A percentile compares a stretch with the other conserved stretches of the same genome.
phyloP scores from a whole-genome alignment of 2,797 vertebrate genomes.

The Helostoma temminkii region DNA sequence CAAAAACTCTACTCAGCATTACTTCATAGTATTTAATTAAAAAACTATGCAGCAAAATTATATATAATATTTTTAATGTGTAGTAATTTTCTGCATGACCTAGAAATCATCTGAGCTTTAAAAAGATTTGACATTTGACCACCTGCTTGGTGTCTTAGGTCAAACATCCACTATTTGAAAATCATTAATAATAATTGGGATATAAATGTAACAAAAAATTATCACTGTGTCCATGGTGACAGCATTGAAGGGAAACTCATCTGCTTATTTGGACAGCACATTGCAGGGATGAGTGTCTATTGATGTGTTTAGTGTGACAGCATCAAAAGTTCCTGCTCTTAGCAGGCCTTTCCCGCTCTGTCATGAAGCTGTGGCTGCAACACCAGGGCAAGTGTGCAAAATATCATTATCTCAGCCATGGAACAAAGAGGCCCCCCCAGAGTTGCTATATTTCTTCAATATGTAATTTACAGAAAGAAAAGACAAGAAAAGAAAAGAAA shows the following conservation, averaged over 20 bases:
- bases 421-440: too few species aligned
- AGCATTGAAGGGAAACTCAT: slow-evolving; percentile 3
- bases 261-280: background rate
- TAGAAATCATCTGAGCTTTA: background rate
- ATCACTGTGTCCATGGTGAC: slow-evolving; percentile 35
- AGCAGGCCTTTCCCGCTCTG: background rate
- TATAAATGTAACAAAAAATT: slow-evolving; percentile 11
- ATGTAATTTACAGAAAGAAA: too few species aligned
- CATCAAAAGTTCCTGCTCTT: slow-evolving; percentile 1
- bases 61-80: background rate
- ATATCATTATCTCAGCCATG: too few species aligned
- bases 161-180: slow-evolving; percentile 27
- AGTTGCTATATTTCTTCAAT: too few species aligned
- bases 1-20: background rate
- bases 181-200: slow-evolving; percentile 39
- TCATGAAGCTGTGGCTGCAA: too few species aligned
- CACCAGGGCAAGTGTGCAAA: too few species aligned
- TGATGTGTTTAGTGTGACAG: background rate
- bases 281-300: too few species aligned
- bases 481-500: too few species aligned
- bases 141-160: slow-evolving; percentile 13
- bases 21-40: background rate
- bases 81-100: slow-evolving; percentile 8
- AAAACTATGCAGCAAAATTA: too few species aligned
- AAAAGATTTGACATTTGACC: slow-evolving; percentile 2